These are phyloP conservation scores for Akabosia matsudoensis DNA, from an alignment of 1,140 invertebrate species.

Conservation along the genomic window DNA sequence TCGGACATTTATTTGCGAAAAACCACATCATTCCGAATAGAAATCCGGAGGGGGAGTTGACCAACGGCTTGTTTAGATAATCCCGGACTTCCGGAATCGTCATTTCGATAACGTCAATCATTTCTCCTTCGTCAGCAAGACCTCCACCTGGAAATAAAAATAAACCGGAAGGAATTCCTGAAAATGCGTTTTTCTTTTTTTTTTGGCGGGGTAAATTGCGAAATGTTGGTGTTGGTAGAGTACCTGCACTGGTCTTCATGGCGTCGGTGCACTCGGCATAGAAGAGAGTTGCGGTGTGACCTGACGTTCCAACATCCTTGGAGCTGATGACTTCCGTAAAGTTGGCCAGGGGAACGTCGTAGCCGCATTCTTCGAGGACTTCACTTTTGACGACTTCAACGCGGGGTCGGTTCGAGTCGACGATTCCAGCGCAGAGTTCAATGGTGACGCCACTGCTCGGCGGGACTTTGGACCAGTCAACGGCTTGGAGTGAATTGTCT, in stretches of 20 bases:
- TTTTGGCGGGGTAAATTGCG: no score
- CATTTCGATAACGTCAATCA: slow-evolving; percentile 89
- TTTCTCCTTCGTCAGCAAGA: slow-evolving; percentile 76
- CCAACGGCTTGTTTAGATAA: slow-evolving; percentile 62
- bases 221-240: slow-evolving; percentile 18
- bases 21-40: slow-evolving; percentile 85
- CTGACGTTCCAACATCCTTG: slow-evolving; percentile 61
- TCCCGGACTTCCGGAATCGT: slow-evolving; percentile 66
- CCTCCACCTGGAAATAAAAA: slow-evolving; percentile 63
- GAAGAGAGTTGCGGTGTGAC: slow-evolving; percentile 73
- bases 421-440: slow-evolving; percentile 91
- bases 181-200: no score
- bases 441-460: slow-evolving; percentile 72
- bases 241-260: slow-evolving; percentile 70
- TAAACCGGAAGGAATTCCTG: background rate
- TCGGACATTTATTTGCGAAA: slow-evolving; percentile 61
- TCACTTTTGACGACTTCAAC: slow-evolving; percentile 82
- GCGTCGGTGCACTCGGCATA: slow-evolving; percentile 90
- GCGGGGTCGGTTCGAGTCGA: slow-evolving; percentile 74
- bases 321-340: slow-evolving; percentile 63
- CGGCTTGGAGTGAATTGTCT: slow-evolving; percentile 62
- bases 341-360: slow-evolving; percentile 69
- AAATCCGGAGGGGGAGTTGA: slow-evolving; percentile 67
- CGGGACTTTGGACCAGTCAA: slow-evolving; percentile 73
- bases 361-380: slow-evolving; percentile 91